Percentiles rank a stretch among this genome's conserved stretches.
Evolutionary conservation across 2,888 invertebrate species (phyloP).

Genomic region (Dryococelus australis): DNA sequence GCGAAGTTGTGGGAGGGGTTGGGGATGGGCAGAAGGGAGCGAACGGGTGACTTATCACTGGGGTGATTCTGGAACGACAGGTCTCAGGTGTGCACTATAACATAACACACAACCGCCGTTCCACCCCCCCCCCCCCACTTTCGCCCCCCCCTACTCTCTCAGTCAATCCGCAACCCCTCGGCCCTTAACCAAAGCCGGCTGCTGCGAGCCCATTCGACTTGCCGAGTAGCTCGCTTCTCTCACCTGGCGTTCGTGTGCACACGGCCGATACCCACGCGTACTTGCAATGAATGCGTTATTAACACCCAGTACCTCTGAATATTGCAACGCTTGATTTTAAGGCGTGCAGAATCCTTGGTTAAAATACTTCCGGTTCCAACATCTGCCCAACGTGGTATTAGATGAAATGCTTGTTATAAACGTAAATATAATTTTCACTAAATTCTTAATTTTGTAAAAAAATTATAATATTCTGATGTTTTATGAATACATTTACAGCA

Average conservation of each 20-base stretch:
- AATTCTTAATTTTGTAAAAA: no score
- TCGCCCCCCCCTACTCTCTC: not conserved
- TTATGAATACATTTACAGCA: no score
- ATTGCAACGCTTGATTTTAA: no score
- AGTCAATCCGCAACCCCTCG: not conserved
- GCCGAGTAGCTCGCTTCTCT: not conserved
- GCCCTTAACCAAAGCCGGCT: not conserved
- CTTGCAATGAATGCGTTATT: no score
- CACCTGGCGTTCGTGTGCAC: not conserved
- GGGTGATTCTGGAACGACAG: constrained; percentile 29
- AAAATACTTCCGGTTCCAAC: no score
- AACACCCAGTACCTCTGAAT: no score
- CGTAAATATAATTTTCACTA: no score
- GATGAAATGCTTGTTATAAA: no score
- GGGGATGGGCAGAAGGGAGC: not conserved
- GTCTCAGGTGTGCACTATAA: constrained; percentile 43
- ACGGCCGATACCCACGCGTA: not conserved
- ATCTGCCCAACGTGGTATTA: no score
- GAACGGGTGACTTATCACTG: constrained; percentile 38
- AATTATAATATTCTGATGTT: no score
- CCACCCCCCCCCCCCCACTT: constrained; percentile 23
- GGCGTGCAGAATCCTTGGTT: no score
- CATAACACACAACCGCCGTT: constrained; percentile 32
- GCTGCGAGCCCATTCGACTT: not conserved
- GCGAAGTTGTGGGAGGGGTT: constrained; percentile 32